Percentiles rank a stretch among this genome's conserved stretches.
These are phyloP conservation scores for Drosophila ezoana DNA, from an alignment of 2,888 invertebrate genomes.

Conservation along the genomic window DNA sequence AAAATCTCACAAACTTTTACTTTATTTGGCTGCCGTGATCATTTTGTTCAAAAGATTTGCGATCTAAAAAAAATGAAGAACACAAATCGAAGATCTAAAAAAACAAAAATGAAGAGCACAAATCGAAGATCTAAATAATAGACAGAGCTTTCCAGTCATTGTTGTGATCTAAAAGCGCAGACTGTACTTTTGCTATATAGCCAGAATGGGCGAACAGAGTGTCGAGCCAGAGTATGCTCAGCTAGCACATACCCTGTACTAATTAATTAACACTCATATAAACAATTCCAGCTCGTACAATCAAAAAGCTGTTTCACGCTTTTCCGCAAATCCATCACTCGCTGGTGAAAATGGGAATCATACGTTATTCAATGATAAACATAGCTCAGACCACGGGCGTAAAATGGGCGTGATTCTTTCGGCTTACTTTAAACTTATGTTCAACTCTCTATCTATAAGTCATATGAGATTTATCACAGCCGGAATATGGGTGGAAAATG, in stretches of 20 bases:
- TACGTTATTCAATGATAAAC: no score
- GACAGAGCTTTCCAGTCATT: background rate
- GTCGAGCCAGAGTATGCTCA: slow-evolving; percentile 7
- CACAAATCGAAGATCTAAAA: background rate
- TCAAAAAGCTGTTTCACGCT: no score
- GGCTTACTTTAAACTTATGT: no score
- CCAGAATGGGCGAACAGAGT: background rate
- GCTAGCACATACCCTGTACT: background rate
- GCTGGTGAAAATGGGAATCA: no score
- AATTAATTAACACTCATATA: background rate
- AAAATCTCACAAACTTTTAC: slow-evolving; percentile 9
- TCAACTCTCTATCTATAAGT: no score
- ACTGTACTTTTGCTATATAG: slow-evolving; percentile 34
- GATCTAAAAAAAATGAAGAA: background rate
- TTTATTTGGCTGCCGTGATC: slow-evolving; percentile 28
- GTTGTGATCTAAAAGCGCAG: background rate
- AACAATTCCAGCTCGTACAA: no score
- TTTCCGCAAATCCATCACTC: no score
- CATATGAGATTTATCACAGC: no score
- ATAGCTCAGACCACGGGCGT: no score
- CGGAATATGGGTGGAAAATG: no score
- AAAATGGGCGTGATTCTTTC: no score
- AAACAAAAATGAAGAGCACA: background rate
- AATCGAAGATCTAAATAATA: background rate
- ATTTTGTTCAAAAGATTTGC: background rate